Evolutionary conservation across 1,140 invertebrate species (phyloP), one percentile per base, ranked within the genome.

Genomic region (Heliconius hermathena): DNA sequence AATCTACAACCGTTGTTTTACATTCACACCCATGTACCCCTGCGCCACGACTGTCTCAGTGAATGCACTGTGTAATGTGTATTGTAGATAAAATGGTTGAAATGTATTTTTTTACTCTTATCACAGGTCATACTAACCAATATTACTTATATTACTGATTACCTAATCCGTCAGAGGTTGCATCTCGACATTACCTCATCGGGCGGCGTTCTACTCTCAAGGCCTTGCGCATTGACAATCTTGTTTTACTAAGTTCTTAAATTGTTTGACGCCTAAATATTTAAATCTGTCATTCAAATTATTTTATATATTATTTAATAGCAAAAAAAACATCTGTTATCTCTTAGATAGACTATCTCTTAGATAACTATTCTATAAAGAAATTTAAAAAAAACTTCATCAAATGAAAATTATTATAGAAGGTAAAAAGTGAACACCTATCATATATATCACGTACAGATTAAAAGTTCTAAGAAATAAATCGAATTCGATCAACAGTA

Each of bases 141-240:
- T 36, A 18, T n/a, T 36, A 36, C 52, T 8, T 22, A 38, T 57
- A 57, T 74, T 36, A 83, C 81, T 72, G 80, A 84, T 87, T 87
- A 87, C 86, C 82, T 86, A 85, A 87, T 80, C 52, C 73, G 73
- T 76, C 79, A 74, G 79, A 78, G 78, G 76, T 83, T 84, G 82
- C 85, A 84, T 87, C 85, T 87, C 80, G 77, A 72, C 36, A 38
- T 89, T 89, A 89, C 86, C 80, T 86, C 87, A 84, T 76, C 73
- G 83, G 76, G 66, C 66, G 41, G 75, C 71, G 78, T 70, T 83
- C 73, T 79, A 82, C 79, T 75, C 36, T 81, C 83, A 87, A 87
- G 84, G 86, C 85, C 76, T 77, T 52, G 79, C 66, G 57, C 54
- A 52, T 49, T 74, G 75, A 76, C 66, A 74, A 74, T 57, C 72